Evolutionary conservation across 1,140 invertebrate genomes (phyloP).

Genomic region (Drosophila sechellia): DNA sequence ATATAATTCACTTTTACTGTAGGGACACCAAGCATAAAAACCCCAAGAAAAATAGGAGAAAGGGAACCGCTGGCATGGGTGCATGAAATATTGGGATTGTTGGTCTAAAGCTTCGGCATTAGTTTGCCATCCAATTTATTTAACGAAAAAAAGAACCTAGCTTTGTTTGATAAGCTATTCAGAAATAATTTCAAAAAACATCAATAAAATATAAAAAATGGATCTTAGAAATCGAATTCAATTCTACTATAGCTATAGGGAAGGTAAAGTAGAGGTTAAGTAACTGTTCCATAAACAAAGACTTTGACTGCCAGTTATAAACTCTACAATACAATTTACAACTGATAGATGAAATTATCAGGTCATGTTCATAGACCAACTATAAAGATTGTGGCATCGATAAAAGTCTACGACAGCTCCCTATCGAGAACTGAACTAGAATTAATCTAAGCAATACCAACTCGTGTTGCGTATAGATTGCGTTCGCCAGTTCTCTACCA

Average conservation of each 20-base stretch:
- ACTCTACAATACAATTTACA: conserved; percentile 16
- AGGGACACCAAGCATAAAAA: conserved; percentile 35
- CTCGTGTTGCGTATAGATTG: conserved; percentile 17
- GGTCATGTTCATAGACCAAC: conserved; percentile 9
- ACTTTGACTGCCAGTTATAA: conserved; percentile 14
- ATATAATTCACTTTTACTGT: conserved; percentile 57
- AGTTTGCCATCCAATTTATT: not conserved
- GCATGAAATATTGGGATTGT: conserved; percentile 27
- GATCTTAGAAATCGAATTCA: too few relatives aligned
- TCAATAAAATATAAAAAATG: not conserved
- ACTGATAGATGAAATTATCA: conserved; percentile 26
- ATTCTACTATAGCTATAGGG: too few relatives aligned
- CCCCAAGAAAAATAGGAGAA: conserved; percentile 25
- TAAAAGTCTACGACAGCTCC: conserved; percentile 11
- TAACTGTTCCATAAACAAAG: not conserved
- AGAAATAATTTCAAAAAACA: not conserved
- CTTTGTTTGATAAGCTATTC: not conserved
- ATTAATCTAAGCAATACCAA: conserved; percentile 23
- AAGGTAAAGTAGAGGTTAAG: too few relatives aligned
- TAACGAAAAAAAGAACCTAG: not conserved
- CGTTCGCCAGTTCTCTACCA: conserved; percentile 5
- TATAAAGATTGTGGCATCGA: conserved; percentile 25
- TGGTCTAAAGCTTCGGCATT: conserved; percentile 8
- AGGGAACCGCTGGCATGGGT: conserved; percentile 18
- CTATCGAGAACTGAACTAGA: conserved; percentile 14